These are phyloP conservation scores for Protonibea diacanthus DNA, from an alignment of 2,797 vertebrate genomes.

Conservation along the genomic window DNA sequence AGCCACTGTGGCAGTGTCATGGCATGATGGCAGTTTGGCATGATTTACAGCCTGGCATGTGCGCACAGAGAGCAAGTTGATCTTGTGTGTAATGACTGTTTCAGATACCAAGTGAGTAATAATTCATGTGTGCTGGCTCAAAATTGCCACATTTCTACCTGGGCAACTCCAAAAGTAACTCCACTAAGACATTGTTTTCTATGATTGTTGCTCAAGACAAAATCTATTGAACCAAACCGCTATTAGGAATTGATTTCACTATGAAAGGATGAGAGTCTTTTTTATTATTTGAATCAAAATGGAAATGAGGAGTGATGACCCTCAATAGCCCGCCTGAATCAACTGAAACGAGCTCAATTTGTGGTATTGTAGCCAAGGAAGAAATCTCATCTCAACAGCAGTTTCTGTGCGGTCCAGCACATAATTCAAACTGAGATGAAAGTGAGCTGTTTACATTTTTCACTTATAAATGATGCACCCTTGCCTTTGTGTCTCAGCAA, in stretches of 20 bases:
- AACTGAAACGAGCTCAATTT: slow-evolving; percentile 70
- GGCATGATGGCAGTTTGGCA: slow-evolving; percentile 36
- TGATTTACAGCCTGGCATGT: slow-evolving; percentile 42
- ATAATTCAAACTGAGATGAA: slow-evolving; percentile 69
- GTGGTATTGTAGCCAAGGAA: slow-evolving; percentile 53
- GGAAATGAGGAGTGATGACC: slow-evolving; percentile 79
- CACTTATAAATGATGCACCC: slow-evolving; percentile 58
- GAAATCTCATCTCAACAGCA: slow-evolving; percentile 71
- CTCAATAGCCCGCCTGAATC: slow-evolving; percentile 61
- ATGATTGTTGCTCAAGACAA: slow-evolving; percentile 46
- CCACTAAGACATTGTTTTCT: slow-evolving; percentile 24
- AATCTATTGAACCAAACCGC: slow-evolving; percentile 54
- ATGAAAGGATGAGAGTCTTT: slow-evolving; percentile 50
- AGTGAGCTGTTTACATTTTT: slow-evolving; percentile 74
- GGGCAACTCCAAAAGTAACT: slow-evolving; percentile 16
- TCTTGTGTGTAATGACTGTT: slow-evolving; percentile 13
- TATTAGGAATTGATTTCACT: slow-evolving; percentile 69
- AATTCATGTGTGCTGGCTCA: slow-evolving; percentile 25
- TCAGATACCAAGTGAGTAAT: slow-evolving; percentile 8
- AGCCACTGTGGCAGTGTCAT: slow-evolving; percentile 28
- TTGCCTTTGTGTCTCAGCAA: slow-evolving; percentile 53
- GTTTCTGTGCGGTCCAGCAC: slow-evolving; percentile 49
- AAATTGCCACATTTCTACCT: slow-evolving; percentile 14
- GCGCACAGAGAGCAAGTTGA: not conserved
- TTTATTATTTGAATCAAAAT: slow-evolving; percentile 73